Evolutionary conservation across 2,888 invertebrate genomes (phyloP).

Genomic region (Eupsilia transversa): DNA sequence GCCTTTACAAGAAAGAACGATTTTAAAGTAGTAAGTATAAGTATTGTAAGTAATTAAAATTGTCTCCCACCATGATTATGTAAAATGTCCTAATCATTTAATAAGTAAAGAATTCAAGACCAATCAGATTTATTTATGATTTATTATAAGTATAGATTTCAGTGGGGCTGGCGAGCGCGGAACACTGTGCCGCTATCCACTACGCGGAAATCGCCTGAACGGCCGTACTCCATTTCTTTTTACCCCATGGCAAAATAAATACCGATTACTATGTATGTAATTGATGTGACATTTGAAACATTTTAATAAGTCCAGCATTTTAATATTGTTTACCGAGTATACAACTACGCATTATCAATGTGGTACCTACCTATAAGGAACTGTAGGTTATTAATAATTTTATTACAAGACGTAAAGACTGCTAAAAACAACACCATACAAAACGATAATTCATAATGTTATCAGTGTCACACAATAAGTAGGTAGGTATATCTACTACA

Average conservation of each 20-base stretch:
- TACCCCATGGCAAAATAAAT: slow-evolving; percentile 12
- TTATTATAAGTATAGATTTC: too few relatives aligned
- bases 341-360: neutral
- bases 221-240: neutral
- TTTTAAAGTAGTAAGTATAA: neutral
- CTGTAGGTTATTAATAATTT: slow-evolving; percentile 3
- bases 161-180: neutral
- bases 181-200: neutral
- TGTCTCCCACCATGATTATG: neutral
- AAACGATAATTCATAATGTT: neutral
- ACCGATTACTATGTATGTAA: neutral
- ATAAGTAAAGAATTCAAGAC: neutral
- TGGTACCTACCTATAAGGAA: neutral
- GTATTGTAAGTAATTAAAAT: neutral
- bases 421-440: slow-evolving; percentile 5
- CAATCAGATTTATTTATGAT: slow-evolving; percentile 1
- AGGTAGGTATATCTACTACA: neutral
- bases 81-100: neutral
- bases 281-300: neutral
- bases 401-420: slow-evolving; percentile 10
- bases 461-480: neutral
- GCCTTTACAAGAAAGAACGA: neutral
- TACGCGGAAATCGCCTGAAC: neutral
- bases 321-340: neutral
- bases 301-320: neutral